phyloP scores from a whole-genome alignment of 2,888 invertebrate genomes.

The Camptogramma bilineatum region DNA sequence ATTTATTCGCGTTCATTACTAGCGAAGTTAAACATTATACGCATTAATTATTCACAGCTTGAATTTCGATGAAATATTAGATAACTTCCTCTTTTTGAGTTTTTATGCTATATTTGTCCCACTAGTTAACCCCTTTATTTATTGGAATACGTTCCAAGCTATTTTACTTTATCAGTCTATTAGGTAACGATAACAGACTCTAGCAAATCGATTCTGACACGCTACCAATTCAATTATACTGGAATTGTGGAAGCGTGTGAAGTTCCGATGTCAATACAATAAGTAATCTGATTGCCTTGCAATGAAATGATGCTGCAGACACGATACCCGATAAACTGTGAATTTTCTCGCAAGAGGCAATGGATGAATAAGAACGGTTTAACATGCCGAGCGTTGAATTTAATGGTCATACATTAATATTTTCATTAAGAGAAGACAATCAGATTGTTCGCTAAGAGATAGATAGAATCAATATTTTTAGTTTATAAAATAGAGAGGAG shows the following conservation, averaged over 20 bases:
- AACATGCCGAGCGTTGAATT: no score
- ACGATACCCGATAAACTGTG: slow-evolving; percentile 3
- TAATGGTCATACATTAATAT: no score
- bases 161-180: slow-evolving; percentile 5
- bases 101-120: slow-evolving; percentile 11
- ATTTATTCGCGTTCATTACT: slow-evolving; percentile 52
- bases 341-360: not conserved
- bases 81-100: slow-evolving; percentile 20
- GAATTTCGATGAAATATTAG: slow-evolving; percentile 29
- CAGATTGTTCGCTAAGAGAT: no score
- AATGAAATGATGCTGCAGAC: slow-evolving; percentile 9
- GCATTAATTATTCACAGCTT: slow-evolving; percentile 36
- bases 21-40: slow-evolving; percentile 39
- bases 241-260: slow-evolving; percentile 30
- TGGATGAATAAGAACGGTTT: not conserved
- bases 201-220: slow-evolving; percentile 20
- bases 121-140: not conserved
- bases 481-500: no score
- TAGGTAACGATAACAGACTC: slow-evolving; percentile 10
- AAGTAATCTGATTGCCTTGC: slow-evolving; percentile 36
- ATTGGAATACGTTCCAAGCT: not conserved
- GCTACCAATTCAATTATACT: slow-evolving; percentile 22
- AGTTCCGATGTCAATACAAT: slow-evolving; percentile 28
- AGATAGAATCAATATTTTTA: no score
- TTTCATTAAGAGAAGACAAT: no score